Conservation (phyloP, 2,888 invertebrate species). For the Hybos culiciformis region DNA sequence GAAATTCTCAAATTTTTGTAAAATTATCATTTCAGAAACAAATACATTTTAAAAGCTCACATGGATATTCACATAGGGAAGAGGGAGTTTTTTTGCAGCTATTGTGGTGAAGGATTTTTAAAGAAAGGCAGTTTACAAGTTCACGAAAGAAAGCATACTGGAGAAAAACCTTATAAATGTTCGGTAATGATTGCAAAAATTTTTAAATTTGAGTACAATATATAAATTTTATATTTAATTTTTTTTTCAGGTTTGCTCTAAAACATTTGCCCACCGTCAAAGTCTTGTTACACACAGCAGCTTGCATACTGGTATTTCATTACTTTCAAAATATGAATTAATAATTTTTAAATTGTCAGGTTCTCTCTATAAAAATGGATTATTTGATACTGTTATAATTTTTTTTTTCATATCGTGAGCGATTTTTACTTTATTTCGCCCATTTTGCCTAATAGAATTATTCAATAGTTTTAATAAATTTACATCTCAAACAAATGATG, state of each 20-base stretch:
- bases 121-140: constrained; percentile 24
- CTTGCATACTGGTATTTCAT: constrained; percentile 31
- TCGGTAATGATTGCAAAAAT: constrained; percentile 27
- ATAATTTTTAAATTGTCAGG: no score
- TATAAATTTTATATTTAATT: neutral
- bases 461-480: no score
- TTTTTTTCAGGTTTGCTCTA: constrained; percentile 27
- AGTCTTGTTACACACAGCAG: constrained; percentile 32
- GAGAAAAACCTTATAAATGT: constrained; percentile 27
- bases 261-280: constrained; percentile 34
- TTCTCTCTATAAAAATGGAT: no score
- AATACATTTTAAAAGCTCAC: constrained; percentile 26
- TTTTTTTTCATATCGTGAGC: no score
- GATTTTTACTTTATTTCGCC: no score
- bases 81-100: constrained; percentile 27
- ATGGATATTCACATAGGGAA: constrained; percentile 24
- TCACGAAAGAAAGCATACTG: constrained; percentile 28
- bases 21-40: no score
- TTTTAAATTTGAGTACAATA: constrained; percentile 21
- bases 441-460: no score
- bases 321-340: no score
- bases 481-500: no score
- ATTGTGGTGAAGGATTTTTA: constrained; percentile 26
- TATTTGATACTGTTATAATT: no score
- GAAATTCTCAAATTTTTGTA: no score